These are phyloP conservation scores for Lagorchestes hirsutus DNA, from an alignment of 2,797 vertebrate species.

Conservation along the genomic window DNA sequence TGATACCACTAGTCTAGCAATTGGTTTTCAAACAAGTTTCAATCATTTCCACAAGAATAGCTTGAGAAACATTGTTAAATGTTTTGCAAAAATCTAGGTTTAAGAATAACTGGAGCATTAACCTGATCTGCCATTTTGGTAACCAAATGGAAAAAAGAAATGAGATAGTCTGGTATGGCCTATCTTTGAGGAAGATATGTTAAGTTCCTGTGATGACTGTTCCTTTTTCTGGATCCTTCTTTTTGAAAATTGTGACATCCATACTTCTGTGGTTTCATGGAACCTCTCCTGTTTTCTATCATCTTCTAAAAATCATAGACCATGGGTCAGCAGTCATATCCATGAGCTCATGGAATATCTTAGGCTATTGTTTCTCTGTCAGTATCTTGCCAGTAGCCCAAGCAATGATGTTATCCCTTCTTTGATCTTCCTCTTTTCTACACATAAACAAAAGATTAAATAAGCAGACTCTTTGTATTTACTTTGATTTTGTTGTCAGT, in stretches of 20 bases:
- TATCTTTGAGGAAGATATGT: neutral
- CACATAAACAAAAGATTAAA: neutral
- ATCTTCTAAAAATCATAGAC: neutral
- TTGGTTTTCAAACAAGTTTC: neutral
- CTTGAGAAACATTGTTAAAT: neutral
- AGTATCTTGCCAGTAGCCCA: neutral
- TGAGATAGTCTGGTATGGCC: neutral
- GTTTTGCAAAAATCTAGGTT: neutral
- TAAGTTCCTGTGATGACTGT: neutral
- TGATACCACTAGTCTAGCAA: neutral
- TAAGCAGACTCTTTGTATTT: neutral
- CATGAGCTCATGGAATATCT: neutral
- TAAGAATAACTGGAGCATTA: neutral
- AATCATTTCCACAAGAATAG: neutral
- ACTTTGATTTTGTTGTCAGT: neutral
- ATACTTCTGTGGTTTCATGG: neutral
- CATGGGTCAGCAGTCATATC: neutral
- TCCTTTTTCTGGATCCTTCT: neutral
- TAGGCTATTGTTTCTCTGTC: neutral
- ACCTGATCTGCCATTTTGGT: neutral
- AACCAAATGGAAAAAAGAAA: neutral
- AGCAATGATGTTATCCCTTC: neutral
- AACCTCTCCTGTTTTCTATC: neutral
- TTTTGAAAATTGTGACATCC: neutral
- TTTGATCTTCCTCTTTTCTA: neutral